These are phyloP conservation scores for Rotaria socialis DNA, from an alignment of 2,888 invertebrate species.

Conservation along the genomic window DNA sequence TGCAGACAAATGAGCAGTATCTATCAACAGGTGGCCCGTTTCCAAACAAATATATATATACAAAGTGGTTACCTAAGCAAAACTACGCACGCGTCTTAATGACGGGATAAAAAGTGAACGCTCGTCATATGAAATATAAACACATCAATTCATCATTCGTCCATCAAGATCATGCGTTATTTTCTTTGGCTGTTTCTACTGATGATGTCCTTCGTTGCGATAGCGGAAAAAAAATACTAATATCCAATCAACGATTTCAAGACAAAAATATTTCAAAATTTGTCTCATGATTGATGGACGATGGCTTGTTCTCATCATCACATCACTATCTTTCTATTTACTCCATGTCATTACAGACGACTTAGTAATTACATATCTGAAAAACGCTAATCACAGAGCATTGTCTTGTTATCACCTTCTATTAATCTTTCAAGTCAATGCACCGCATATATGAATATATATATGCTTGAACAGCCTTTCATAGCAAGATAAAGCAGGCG, in stretches of 20 bases:
- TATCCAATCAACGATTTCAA: not conserved
- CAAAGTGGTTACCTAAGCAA: slow-evolving; percentile 9
- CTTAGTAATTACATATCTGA: not conserved
- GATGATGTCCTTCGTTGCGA: not conserved
- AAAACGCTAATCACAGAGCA: not conserved
- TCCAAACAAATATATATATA: slow-evolving; percentile 22
- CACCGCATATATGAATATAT: not conserved
- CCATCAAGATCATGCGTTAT: not conserved
- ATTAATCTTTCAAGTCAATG: slow-evolving; percentile 20
- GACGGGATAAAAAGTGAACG: slow-evolving; percentile 23
- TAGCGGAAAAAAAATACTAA: not conserved
- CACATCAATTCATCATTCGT: slow-evolving; percentile 23
- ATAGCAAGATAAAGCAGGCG: not conserved
- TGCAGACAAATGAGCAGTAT: slow-evolving; percentile 12
- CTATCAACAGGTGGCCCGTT: slow-evolving; percentile 16
- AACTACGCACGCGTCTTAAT: not conserved
- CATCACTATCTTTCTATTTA: not conserved
- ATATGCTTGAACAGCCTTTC: not conserved
- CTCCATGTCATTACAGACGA: not conserved
- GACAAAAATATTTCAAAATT: not conserved
- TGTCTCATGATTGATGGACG: not conserved
- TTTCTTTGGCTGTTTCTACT: not conserved
- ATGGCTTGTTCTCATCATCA: not conserved
- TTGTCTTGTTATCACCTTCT: slow-evolving; percentile 18
- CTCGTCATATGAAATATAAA: slow-evolving; percentile 16